phyloP scores from a whole-genome alignment of 2,888 invertebrate genomes.

The Acholoe squamosa region DNA sequence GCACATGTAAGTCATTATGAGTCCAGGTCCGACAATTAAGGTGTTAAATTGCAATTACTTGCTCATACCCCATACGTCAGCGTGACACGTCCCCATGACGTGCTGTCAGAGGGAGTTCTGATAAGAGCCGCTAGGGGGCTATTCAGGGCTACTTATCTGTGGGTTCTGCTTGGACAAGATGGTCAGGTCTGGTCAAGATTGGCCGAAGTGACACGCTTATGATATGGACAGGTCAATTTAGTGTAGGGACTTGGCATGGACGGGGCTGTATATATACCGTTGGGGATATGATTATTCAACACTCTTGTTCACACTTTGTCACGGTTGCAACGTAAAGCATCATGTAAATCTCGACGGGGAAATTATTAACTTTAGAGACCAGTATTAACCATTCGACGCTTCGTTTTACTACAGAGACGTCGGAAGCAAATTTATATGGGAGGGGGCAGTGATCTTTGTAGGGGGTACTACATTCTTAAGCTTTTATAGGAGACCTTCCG shows the following conservation, averaged over 20 bases:
- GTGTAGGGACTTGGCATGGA: background rate
- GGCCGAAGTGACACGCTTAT: background rate
- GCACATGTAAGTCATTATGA: background rate
- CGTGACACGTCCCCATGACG: background rate
- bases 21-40: conserved; percentile 29
- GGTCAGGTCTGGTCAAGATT: background rate
- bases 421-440: no score
- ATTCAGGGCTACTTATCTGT: conserved; percentile 15
- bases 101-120: background rate
- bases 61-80: background rate
- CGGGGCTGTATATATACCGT: background rate
- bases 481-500: no score
- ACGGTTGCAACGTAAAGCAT: no score
- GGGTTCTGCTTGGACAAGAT: conserved; percentile 43
- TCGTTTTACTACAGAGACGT: no score
- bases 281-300: no score
- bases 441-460: no score
- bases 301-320: no score
- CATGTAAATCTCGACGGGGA: no score
- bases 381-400: no score
- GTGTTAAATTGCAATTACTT: conserved; percentile 60
- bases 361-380: no score
- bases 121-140: background rate
- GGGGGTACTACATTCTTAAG: no score
- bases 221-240: background rate